Evolutionary conservation across 2,888 invertebrate genomes (phyloP), one percentile per base, ranked within the genome.

Genomic region (Linyphia triangularis): DNA sequence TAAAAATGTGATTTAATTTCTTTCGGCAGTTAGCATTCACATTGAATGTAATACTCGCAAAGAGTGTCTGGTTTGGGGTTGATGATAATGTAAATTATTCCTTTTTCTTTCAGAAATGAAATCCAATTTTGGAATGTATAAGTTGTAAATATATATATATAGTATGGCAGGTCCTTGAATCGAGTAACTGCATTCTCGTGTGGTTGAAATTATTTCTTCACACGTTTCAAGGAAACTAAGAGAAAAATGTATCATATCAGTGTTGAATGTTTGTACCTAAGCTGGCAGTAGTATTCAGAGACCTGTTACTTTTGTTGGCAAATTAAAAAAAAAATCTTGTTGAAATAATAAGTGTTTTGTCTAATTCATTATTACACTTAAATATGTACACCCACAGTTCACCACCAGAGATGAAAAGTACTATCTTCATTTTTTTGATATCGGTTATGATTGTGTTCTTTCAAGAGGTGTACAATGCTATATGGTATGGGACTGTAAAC

Each of bases 291-390:
- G 89, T 89, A 77, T 85, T 89, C 85, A 89, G 85, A 89, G 73
- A 89, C 85, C 85, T 85, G 89, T 89, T 89, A 89, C 73, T 89
- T 89, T 89, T 89, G 89, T 89, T 89, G 89, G 89, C 89, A 82
- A 89, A 89, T 89, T 89, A 89, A 89, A 89, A 84, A 75, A 65
- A 78, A 81, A 88, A 88, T 81, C 81, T 88, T 88, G 86, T 88
- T 88, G 81, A 88, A 81, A 81, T 9, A 78, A 81, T 28, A 59
- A 37, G 13, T 37, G 16, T 16, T n/a, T 51, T 72, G 19, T 72
- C 51, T n/a, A 9, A 16, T n/a, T 6, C 16, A 40, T 51, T 7
- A 51, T n/a, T 1, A 51, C 51, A 51, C 51, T 16, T n/a, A n/a
- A n/a, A n/a, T n/a, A n/a, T n/a, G n/a, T n/a, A n/a, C n/a, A n/a